These are phyloP conservation scores for Ischnus inquisitorius DNA, from an alignment of 2,888 invertebrate species.

Conservation along the genomic window DNA sequence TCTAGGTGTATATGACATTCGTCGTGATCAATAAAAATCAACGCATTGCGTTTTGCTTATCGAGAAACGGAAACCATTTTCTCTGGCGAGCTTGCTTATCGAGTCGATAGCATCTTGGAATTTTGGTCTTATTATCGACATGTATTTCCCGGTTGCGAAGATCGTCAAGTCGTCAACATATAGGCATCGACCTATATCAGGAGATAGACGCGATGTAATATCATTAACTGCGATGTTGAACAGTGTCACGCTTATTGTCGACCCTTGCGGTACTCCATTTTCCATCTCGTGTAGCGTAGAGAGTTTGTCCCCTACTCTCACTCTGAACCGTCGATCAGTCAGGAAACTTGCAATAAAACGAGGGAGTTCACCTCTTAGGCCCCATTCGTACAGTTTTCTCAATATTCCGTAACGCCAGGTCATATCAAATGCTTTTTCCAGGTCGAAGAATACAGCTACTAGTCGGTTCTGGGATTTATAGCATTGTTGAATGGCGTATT, in stretches of 20 bases:
- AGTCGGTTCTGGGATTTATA: conserved; percentile 62
- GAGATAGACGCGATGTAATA: conserved; percentile 12
- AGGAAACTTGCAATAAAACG: conserved; percentile 50
- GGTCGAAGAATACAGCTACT: conserved; percentile 17
- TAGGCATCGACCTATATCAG: conserved; percentile 34
- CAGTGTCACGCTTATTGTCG: conserved; percentile 57
- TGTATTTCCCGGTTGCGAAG: neutral
- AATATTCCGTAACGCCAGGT: conserved; percentile 44
- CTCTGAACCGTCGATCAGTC: conserved; percentile 32
- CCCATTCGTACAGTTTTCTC: conserved; percentile 25
- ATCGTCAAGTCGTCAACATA: conserved; percentile 14
- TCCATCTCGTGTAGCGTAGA: conserved; percentile 9
- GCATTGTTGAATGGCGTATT: conserved; percentile 56
- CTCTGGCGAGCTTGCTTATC: neutral
- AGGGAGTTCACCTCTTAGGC: conserved; percentile 38
- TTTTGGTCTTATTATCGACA: neutral
- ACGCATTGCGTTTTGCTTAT: conserved; percentile 6
- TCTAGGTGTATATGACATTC: neutral
- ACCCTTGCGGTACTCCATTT: conserved; percentile 53
- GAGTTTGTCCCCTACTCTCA: conserved; percentile 6
- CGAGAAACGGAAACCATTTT: neutral
- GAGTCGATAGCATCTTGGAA: neutral
- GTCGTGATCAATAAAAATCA: neutral
- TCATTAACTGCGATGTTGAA: conserved; percentile 70
- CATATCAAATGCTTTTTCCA: conserved; percentile 46